These are phyloP conservation scores for Corvus moneduloides DNA, from an alignment of 2,113 vertebrate genomes.

Conservation along the genomic window DNA sequence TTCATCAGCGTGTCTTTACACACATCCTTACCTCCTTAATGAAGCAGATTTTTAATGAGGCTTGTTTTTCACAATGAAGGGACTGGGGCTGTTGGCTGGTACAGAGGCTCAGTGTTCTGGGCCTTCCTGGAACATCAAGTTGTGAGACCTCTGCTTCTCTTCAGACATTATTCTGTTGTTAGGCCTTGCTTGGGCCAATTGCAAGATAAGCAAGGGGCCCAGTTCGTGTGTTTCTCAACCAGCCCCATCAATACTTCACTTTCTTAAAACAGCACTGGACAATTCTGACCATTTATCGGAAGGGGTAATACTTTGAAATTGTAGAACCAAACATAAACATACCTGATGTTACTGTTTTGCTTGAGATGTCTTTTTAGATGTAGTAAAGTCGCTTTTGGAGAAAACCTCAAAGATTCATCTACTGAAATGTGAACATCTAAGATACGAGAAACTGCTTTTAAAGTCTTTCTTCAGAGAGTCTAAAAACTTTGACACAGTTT, in stretches of 20 bases:
- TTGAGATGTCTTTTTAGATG: background rate
- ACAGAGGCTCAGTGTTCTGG: background rate
- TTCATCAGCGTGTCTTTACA: background rate
- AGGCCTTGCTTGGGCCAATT: background rate
- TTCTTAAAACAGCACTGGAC: background rate
- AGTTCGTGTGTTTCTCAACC: background rate
- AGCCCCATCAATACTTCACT: background rate
- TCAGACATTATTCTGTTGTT: background rate
- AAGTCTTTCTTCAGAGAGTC: background rate
- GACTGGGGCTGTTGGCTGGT: background rate
- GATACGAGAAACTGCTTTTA: background rate
- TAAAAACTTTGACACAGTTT: background rate
- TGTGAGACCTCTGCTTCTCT: background rate
- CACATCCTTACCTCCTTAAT: background rate
- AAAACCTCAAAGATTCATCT: background rate
- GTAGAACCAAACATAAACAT: background rate
- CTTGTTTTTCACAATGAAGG: background rate
- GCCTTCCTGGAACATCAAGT: background rate
- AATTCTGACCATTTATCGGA: background rate
- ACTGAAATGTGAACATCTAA: background rate
- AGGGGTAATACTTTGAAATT: background rate
- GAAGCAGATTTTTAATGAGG: background rate
- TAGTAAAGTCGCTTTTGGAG: background rate
- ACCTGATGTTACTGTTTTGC: background rate
- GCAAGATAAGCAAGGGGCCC: background rate